These are phyloP conservation scores for Psittacula derbiana DNA, from an alignment of 2,797 vertebrate species.

Conservation along the genomic window DNA sequence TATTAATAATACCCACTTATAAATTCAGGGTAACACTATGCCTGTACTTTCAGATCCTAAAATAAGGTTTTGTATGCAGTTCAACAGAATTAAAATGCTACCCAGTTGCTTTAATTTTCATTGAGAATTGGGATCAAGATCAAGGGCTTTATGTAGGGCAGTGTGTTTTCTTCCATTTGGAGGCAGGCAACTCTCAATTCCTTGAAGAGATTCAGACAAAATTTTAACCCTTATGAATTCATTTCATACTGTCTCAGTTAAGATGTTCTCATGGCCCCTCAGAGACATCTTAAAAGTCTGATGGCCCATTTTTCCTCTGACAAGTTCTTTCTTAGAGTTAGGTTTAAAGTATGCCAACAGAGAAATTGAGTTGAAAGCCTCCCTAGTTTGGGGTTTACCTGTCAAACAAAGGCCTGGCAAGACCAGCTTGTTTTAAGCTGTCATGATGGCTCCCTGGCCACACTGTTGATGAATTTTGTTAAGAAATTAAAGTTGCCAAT, in stretches of 20 bases:
- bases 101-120: conserved; percentile 22
- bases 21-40: conserved; percentile 14
- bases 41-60: conserved; percentile 4
- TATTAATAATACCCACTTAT: conserved; percentile 40
- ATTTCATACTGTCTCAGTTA: neutral
- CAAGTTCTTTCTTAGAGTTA: neutral
- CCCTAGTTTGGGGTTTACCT: neutral
- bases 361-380: neutral
- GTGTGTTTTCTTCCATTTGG: neutral
- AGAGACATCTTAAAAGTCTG: neutral
- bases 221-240: conserved; percentile 21
- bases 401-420: neutral
- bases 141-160: conserved; percentile 56
- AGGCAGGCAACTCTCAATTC: neutral
- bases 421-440: rapidly evolving
- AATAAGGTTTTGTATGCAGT: conserved; percentile 27
- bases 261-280: neutral
- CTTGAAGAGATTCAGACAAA: neutral
- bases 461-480: neutral
- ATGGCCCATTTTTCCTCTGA: neutral
- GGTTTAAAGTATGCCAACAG: neutral
- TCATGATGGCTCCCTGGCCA: neutral
- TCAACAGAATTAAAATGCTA: conserved; percentile 32
- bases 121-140: conserved; percentile 26
- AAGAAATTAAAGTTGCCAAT: neutral